Evolutionary conservation across 2,113 vertebrate species (phyloP).

Genomic region (Argyrosomus japonicus): DNA sequence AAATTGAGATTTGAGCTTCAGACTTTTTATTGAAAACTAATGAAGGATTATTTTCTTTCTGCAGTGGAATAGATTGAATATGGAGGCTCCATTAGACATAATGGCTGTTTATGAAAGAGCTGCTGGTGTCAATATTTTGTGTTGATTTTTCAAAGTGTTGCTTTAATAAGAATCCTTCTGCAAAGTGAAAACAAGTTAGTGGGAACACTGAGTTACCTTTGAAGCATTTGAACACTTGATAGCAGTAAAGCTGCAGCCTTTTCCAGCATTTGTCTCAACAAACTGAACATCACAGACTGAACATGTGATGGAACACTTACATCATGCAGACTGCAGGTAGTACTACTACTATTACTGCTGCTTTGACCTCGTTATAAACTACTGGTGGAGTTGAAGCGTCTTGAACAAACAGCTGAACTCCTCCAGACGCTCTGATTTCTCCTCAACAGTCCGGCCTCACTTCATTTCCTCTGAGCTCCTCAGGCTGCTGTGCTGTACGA

Average conservation of each 20-base stretch:
- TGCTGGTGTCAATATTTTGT: not conserved
- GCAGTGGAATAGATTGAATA: slow-evolving; percentile 1
- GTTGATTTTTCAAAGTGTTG: not conserved
- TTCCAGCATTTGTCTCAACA: not conserved
- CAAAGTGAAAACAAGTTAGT: slow-evolving; percentile 13
- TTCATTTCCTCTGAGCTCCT: slow-evolving; percentile 10
- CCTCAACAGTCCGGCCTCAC: not conserved
- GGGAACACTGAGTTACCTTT: slow-evolving; percentile 1
- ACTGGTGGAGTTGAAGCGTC: not conserved
- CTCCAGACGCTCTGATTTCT: not conserved
- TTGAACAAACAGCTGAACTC: slow-evolving; percentile 9
- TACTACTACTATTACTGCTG: too few relatives aligned
- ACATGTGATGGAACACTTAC: too few relatives aligned
- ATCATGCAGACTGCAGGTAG: slow-evolving; percentile 21
- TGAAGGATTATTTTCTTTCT: slow-evolving; percentile 1
- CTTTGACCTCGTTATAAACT: slow-evolving; percentile 24
- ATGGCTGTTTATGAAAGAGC: not conserved
- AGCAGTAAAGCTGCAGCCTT: not conserved
- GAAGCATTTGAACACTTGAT: slow-evolving; percentile 7
- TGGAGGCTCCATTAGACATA: not conserved
- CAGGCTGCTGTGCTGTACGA: not conserved
- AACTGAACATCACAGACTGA: not conserved
- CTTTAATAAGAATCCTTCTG: not conserved
- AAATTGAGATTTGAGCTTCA: not conserved
- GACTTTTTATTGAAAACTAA: not conserved